These are phyloP conservation scores for Drosophila seguyi DNA, from an alignment of 1,140 invertebrate species.

Conservation along the genomic window DNA sequence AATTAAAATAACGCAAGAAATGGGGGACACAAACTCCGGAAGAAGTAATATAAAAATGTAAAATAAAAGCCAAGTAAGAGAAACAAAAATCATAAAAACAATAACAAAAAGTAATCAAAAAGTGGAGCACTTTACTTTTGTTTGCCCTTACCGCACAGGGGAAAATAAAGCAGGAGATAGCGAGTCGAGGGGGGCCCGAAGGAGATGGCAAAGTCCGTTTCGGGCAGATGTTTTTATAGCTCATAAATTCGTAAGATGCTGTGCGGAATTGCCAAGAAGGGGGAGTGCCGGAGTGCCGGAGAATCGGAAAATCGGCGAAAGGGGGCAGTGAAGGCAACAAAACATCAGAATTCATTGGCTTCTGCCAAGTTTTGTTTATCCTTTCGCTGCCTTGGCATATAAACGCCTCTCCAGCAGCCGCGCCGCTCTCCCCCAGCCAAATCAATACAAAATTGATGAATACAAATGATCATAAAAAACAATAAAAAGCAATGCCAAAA, in stretches of 20 bases:
- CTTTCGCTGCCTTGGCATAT: conserved; percentile 69
- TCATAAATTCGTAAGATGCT: conserved; percentile 83
- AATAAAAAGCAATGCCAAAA: conserved; percentile 82
- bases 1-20: conserved; percentile 64
- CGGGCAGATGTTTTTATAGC: conserved; percentile 82
- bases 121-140: conserved; percentile 68
- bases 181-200: background rate
- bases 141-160: conserved; percentile 40
- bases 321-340: conserved; percentile 37
- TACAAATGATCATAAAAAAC: conserved; percentile 84
- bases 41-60: conserved; percentile 62
- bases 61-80: conserved; percentile 69
- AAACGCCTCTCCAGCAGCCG: conserved; percentile 23
- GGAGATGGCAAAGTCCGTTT: conserved; percentile 30
- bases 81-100: conserved; percentile 75
- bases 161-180: conserved; percentile 18
- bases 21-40: conserved; percentile 26
- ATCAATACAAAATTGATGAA: conserved; percentile 84
- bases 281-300: background rate
- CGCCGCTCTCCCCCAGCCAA: conserved; percentile 30
- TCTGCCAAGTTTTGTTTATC: conserved; percentile 72
- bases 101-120: conserved; percentile 83
- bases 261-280: conserved; percentile 61
- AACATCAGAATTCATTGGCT: conserved; percentile 79
- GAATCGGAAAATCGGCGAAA: conserved; percentile 9